Base-by-base conservation (phyloP, 2,113 vertebrate genomes). In the Prionailurus bengalensis region DNA sequence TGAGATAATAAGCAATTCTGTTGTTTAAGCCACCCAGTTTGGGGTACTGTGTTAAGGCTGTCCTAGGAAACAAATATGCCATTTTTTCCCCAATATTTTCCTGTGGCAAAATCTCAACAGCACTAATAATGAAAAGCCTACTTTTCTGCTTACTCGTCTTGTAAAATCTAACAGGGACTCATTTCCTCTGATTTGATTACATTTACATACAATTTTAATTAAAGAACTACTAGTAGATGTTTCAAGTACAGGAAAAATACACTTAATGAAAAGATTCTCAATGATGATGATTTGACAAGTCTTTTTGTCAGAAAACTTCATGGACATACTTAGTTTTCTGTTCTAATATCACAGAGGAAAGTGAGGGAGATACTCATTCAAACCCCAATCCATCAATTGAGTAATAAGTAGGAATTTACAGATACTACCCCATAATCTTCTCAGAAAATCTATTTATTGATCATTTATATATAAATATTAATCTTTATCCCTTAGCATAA, bases 201-300 rank as follows among this genome's bases (percentile, higher is more conserved):
- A 97, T 96, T 94, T 98, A 82, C 66, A 97, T 95, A 89, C 42
- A 97, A 94, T 96, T 97, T 97, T 95, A 98, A 97, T 96, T 96
- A 96, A 95, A 96, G 92, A 95, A 91, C 55, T 90, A 89, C 96
- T 97, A 97, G 96, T 91, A 98, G 95, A 88, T 63, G 36, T 85
- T 98, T 95, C 84, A 97, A 96, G 94, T 87, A 63, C 70, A 95
- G 90, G 76, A 97, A 97, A 93, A 97, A 92, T 39, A 53, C 3
- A 91, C 39, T 95, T 68, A 97, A 74, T 92, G 51, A 94, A 82
- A 23, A 95, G 66, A 84, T 70, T 88, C 48, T 95, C 48, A 70
- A 1, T n/a, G 61, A 85, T 92, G 48, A 91, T 95, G 45, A 92
- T 82, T n/a, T 96, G 53, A 97, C n/a, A 92, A 95, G 39, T 45